Conservation (phyloP, 2,113 vertebrate genomes). For the Chionodraco myersi region DNA sequence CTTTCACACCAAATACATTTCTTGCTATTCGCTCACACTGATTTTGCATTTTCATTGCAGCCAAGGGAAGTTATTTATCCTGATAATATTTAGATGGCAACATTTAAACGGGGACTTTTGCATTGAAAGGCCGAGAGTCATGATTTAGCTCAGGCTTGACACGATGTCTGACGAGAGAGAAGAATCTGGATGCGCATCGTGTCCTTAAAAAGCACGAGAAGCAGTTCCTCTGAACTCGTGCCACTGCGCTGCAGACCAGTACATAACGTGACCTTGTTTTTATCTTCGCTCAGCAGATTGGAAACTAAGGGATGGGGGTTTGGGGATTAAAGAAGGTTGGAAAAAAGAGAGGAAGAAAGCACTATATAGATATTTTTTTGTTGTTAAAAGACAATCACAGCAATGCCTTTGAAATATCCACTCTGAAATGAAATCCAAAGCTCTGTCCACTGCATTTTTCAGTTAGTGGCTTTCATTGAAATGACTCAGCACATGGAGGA, state of each 20-base stretch:
- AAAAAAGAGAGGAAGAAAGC: constrained; percentile 15
- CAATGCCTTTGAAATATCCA: constrained; percentile 51
- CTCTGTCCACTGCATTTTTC: constrained; percentile 43
- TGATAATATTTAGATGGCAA: no score
- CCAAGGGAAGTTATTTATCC: no score
- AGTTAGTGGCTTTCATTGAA: constrained; percentile 36
- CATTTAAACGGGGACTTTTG: constrained; percentile 29
- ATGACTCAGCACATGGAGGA: constrained; percentile 44
- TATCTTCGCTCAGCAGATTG: constrained; percentile 62
- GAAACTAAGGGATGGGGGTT: constrained; percentile 29
- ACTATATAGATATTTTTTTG: neutral
- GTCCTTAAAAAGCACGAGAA: constrained; percentile 3
- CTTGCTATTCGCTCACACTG: no score
- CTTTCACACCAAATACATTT: no score
- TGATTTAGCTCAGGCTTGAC: neutral
- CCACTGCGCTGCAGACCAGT: constrained; percentile 47
- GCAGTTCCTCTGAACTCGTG: constrained; percentile 22
- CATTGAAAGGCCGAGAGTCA: constrained; percentile 6
- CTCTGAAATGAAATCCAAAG: constrained; percentile 57
- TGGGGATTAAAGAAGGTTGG: neutral
- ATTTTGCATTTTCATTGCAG: no score
- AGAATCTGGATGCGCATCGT: constrained; percentile 17
- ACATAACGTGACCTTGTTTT: constrained; percentile 57
- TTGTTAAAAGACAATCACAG: neutral
- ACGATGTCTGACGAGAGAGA: neutral